Percentiles rank a stretch among this genome's conserved stretches.
Conservation (phyloP, 2,113 vertebrate genomes). For the Albula goreensis region DNA sequence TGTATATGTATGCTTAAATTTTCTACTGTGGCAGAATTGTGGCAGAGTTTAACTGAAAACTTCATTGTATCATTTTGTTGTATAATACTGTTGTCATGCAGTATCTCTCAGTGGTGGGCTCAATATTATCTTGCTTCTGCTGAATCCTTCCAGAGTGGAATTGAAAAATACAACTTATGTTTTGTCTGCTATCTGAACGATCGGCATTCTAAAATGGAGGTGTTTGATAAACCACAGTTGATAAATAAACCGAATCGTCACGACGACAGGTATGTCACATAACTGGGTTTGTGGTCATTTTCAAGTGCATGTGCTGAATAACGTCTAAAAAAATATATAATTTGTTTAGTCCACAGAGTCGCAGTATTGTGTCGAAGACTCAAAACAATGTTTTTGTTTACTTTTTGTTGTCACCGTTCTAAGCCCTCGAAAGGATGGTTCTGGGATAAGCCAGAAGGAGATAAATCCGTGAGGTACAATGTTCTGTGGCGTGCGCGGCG, state of each 20-base stretch:
- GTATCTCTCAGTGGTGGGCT: neutral
- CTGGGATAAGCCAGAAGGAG: neutral
- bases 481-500: neutral
- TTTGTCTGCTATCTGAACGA: neutral
- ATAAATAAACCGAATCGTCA: neutral
- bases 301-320: no score
- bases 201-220: neutral
- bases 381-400: neutral
- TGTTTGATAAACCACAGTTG: neutral
- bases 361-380: neutral
- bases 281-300: no score
- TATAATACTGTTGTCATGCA: neutral
- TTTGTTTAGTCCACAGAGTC: neutral
- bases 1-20: neutral
- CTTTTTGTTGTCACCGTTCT: neutral
- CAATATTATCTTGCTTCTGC: constrained; percentile 32
- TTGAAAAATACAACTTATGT: no score
- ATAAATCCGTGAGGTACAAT: neutral
- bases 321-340: neutral
- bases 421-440: neutral
- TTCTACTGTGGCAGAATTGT: neutral
- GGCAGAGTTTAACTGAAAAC: neutral
- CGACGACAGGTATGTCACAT: neutral
- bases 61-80: neutral
- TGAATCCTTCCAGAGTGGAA: neutral